Evolutionary conservation across 2,113 vertebrate species (phyloP).

Genomic region (Alces alces): DNA sequence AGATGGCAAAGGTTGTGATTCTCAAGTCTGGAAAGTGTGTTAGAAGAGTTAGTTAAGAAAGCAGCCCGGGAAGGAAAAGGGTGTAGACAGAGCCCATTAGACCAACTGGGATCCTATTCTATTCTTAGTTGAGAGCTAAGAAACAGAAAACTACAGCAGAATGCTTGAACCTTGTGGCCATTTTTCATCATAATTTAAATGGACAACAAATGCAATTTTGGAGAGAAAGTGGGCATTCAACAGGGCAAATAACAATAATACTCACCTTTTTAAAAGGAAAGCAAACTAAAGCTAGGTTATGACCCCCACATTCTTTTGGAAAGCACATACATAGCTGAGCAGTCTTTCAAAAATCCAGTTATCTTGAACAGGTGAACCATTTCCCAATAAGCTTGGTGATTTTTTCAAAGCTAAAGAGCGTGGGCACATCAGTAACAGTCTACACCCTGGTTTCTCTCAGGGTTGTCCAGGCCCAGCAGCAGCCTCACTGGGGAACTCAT

Average conservation of each 20-base stretch:
- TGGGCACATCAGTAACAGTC: too few species aligned
- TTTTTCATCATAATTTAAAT: background rate
- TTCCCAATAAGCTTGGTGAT: background rate
- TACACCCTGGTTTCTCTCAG: background rate
- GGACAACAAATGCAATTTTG: background rate
- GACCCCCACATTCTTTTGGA: background rate
- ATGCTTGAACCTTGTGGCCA: background rate
- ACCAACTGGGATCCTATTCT: background rate
- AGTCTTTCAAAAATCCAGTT: background rate
- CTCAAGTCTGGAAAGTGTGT: background rate
- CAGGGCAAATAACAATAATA: background rate
- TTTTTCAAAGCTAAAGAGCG: background rate
- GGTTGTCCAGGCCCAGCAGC: background rate
- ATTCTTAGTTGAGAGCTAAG: background rate
- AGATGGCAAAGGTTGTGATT: background rate
- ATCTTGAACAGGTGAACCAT: background rate
- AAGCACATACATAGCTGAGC: background rate
- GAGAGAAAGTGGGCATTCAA: background rate
- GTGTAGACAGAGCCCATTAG: background rate
- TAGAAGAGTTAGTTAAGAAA: background rate
- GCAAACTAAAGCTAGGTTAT: background rate
- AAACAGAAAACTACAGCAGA: background rate
- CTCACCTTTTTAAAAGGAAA: background rate
- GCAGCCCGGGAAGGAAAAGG: background rate
- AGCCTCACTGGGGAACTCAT: fast-evolving